A percentile compares a stretch with the other conserved stretches of the same genome.
Conservation (phyloP, 2,888 invertebrate genomes). For the Archips crataeganus region DNA sequence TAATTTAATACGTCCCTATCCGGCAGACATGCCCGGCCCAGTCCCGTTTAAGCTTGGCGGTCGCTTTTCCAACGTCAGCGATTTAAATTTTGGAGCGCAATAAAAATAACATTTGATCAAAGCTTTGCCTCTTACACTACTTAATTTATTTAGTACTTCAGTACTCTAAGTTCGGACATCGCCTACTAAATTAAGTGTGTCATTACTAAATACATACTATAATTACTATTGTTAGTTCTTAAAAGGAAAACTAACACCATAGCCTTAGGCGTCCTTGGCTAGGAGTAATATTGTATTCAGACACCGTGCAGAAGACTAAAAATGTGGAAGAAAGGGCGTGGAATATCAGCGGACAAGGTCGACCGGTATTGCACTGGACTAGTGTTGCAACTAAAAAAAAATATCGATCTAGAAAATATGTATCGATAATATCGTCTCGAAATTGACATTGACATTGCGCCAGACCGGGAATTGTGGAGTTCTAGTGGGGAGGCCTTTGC, state of each 20-base stretch:
- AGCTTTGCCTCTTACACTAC: too few species aligned
- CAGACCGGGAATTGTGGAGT: too few species aligned
- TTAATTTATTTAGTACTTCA: not conserved
- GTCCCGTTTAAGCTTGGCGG: too few species aligned
- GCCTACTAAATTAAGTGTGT: not conserved
- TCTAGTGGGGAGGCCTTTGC: too few species aligned
- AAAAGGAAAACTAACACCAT: slow-evolving; percentile 30
- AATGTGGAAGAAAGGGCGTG: slow-evolving; percentile 43
- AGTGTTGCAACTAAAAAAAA: not conserved
- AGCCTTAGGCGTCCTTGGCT: slow-evolving; percentile 18
- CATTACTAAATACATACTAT: not conserved
- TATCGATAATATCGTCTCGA: too few species aligned
- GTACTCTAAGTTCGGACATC: not conserved
- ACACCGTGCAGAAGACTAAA: slow-evolving; percentile 20
- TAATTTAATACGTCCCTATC: too few species aligned
- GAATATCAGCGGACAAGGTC: slow-evolving; percentile 38
- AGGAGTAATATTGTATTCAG: slow-evolving; percentile 22
- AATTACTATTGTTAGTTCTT: slow-evolving; percentile 11
- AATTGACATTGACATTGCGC: too few species aligned
- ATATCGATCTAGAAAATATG: too few species aligned
- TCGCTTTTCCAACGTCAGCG: too few species aligned
- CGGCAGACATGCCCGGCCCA: too few species aligned
- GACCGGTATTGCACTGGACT: slow-evolving; percentile 31
- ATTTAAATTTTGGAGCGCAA: too few species aligned
- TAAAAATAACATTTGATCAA: too few species aligned